Evolutionary conservation across 1,140 invertebrate genomes (phyloP), one percentile per base, ranked within the genome.

Genomic region (Hylaeus anthracinus): DNA sequence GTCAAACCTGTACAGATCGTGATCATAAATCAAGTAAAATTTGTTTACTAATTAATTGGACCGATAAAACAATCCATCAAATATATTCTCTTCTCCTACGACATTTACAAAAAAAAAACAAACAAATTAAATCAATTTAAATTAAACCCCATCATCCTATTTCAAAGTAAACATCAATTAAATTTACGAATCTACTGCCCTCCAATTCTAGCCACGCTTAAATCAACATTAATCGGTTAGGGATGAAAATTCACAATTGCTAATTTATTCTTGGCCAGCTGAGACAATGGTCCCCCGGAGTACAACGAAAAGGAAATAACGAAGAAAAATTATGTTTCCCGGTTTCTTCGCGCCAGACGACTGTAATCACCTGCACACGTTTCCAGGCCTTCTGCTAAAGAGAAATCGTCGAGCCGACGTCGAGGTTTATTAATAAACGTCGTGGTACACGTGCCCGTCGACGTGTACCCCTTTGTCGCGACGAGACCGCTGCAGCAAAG

Each of bases 351-450:
- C 55, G 69, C 60, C 56, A 75, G 64, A 66, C 63, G 53, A 71
- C 72, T 58, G 61, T 72, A 85, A 87, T 84, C 76, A 82, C 82
- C 82, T 85, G 83, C 87, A 65, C 55, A 56, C 63, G 86, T 79
- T 88, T 89, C 87, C 87, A 83, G 84, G 87, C 89, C 83, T 86
- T 82, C 88, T 72, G 79, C 78, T 87, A 88, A 82, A 85, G 82
- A 88, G 85, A 90, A 89, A 91, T 91, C 84, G 90, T 90, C 88
- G 88, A 76, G 82, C 84, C 84, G 85, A 81, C 88, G 90, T 89
- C 86, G 90, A 72, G 86, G 90, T 92, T 91, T 92, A 92, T 92
- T 92, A 92, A 92, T 92, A 92, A 92, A 91, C 91, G 89, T 88
- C 85, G 87, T 77, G 79, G 88, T 91, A 91, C 90, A 91, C 90